Evolutionary conservation across 2,113 vertebrate genomes (phyloP).

Genomic region (Cyprinodon tularosa): DNA sequence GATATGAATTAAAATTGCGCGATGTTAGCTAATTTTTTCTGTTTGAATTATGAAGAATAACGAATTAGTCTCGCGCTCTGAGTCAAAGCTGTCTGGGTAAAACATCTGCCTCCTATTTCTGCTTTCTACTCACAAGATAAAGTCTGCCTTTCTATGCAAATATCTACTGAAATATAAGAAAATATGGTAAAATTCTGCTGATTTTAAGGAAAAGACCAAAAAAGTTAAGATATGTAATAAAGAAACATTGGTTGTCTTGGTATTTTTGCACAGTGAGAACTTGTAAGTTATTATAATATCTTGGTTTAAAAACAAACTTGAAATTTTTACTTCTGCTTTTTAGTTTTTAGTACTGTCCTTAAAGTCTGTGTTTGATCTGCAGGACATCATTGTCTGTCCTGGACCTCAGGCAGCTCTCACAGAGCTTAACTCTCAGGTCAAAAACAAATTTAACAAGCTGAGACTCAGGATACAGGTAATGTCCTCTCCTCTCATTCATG

Average conservation of each 20-base stretch:
- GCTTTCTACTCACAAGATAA: too few species aligned
- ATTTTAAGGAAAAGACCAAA: too few species aligned
- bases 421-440: constrained; percentile 88
- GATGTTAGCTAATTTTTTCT: not conserved
- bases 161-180: too few species aligned
- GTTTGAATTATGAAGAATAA: too few species aligned
- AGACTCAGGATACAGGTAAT: constrained; percentile 90
- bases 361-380: constrained; percentile 14
- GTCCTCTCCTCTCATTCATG: not conserved
- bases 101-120: too few species aligned
- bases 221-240: not conserved
- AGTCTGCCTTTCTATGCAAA: too few species aligned
- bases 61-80: too few species aligned
- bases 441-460: constrained; percentile 88
- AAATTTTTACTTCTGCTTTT: not conserved
- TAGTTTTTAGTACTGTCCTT: not conserved
- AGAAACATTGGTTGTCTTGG: not conserved
- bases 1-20: not conserved
- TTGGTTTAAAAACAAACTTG: not conserved
- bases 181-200: too few species aligned
- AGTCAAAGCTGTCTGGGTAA: not conserved
- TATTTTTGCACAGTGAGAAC: not conserved
- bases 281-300: not conserved
- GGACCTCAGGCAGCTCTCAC: constrained; percentile 85
- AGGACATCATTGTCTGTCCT: constrained; percentile 83